phyloP scores from a whole-genome alignment of 35 echinoderm and acorn worm species.

The Apostichopus japonicus region DNA sequence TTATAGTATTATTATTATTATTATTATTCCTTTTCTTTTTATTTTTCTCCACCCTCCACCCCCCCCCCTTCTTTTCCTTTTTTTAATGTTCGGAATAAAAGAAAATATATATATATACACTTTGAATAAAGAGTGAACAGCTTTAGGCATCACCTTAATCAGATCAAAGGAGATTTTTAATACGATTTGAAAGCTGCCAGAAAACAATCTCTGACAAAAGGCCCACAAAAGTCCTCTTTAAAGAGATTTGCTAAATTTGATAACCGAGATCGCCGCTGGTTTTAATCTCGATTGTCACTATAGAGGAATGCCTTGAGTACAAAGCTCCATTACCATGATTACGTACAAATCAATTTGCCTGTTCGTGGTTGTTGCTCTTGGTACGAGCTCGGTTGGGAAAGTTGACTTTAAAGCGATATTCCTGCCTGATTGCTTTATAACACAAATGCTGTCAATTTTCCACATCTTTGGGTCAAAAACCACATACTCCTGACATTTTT shows the following conservation, averaged over 20 bases:
- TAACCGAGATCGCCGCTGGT: slow-evolving; percentile 37
- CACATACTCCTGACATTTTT: too few species aligned
- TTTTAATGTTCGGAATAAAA: not conserved
- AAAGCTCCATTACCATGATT: slow-evolving; percentile 50
- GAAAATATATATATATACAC: slow-evolving; percentile 2
- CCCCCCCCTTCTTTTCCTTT: not conserved
- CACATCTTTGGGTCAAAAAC: too few species aligned
- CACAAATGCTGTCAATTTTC: too few species aligned
- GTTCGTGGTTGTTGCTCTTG: not conserved
- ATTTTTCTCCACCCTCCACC: not conserved
- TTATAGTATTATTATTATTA: not conserved
- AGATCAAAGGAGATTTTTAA: slow-evolving; percentile 43
- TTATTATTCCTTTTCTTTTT: not conserved
- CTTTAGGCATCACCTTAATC: slow-evolving; percentile 21
- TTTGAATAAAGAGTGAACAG: not conserved
- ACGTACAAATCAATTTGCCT: not conserved
- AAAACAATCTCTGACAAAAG: slow-evolving; percentile 16
- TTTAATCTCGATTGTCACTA: slow-evolving; percentile 37
- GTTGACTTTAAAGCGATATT: too few species aligned
- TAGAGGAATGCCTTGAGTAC: slow-evolving; percentile 22
- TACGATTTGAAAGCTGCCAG: slow-evolving; percentile 31
- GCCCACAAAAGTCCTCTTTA: slow-evolving; percentile 29
- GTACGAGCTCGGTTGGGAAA: too few species aligned
- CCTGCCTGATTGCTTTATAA: too few species aligned
- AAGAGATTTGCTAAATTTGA: slow-evolving; percentile 45